phyloP scores from a whole-genome alignment of 2,797 vertebrate species.

The Ispidina picta region DNA sequence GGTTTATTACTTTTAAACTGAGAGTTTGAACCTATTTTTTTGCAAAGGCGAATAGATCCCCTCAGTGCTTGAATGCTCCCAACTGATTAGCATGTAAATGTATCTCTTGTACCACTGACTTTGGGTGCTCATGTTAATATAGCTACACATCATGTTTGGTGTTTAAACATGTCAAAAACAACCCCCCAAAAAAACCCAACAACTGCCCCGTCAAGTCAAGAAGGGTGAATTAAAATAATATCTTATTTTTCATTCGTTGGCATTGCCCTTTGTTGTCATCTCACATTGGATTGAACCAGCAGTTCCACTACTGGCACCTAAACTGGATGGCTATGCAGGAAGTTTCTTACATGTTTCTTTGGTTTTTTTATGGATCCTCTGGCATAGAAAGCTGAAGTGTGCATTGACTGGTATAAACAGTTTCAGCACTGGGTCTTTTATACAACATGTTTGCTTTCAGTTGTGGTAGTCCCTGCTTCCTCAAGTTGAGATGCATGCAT shows the following conservation, averaged over 20 bases:
- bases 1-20: background rate
- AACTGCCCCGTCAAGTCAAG: background rate
- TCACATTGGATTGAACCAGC: background rate
- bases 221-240: background rate
- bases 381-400: background rate
- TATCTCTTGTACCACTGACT: background rate
- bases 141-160: background rate
- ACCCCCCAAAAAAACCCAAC: accelerated
- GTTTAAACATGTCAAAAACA: background rate
- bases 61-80: background rate
- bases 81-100: background rate
- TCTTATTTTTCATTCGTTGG: background rate
- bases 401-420: background rate
- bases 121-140: background rate
- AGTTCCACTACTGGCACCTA: background rate
- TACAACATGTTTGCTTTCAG: background rate
- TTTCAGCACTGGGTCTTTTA: background rate
- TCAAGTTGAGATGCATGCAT: background rate
- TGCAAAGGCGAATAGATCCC: background rate
- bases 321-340: background rate
- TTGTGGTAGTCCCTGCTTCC: background rate
- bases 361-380: background rate
- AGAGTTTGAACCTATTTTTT: background rate
- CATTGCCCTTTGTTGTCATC: background rate
- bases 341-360: background rate